These are phyloP conservation scores for Andrena trimmerana DNA, from an alignment of 2,888 invertebrate species.

Conservation along the genomic window DNA sequence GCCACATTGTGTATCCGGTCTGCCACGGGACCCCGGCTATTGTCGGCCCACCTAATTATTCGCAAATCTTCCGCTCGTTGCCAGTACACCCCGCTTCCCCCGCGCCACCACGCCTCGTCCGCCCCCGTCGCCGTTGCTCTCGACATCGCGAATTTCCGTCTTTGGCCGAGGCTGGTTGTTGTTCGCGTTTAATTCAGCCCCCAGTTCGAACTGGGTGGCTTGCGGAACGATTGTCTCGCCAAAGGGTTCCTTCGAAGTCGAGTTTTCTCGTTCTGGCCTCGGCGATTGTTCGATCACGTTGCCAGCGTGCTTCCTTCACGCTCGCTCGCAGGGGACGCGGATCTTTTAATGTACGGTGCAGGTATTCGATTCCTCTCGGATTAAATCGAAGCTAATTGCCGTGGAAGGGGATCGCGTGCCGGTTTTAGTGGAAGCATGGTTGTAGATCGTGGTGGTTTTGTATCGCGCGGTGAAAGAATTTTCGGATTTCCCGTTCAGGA, in stretches of 20 bases:
- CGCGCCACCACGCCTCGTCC: conserved; percentile 13
- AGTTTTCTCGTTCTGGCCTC: neutral
- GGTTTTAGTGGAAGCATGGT: too few species aligned
- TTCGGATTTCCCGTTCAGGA: too few species aligned
- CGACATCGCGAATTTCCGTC: conserved; percentile 61
- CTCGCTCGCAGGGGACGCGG: neutral
- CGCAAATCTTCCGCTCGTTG: conserved; percentile 79
- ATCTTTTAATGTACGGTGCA: neutral
- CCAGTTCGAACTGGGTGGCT: conserved; percentile 43
- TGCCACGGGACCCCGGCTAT: conserved; percentile 75
- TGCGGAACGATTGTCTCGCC: conserved; percentile 20
- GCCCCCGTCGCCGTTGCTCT: conserved; percentile 26
- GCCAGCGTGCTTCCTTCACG: neutral
- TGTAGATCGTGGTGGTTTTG: too few species aligned
- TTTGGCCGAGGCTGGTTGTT: conserved; percentile 43
- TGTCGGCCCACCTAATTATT: conserved; percentile 81
- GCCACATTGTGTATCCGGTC: conserved; percentile 81
- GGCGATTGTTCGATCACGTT: neutral
- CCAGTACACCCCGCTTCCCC: conserved; percentile 44
- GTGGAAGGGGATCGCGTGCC: too few species aligned
- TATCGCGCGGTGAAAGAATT: too few species aligned
- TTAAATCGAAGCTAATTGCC: neutral
- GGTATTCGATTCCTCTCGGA: neutral
- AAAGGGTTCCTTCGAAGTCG: neutral
- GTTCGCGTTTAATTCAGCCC: conserved; percentile 49